A percentile compares a stretch with the other conserved stretches of the same genome.
These are phyloP conservation scores for Hyphantria cunea DNA, from an alignment of 1,140 invertebrate species.

Conservation along the genomic window DNA sequence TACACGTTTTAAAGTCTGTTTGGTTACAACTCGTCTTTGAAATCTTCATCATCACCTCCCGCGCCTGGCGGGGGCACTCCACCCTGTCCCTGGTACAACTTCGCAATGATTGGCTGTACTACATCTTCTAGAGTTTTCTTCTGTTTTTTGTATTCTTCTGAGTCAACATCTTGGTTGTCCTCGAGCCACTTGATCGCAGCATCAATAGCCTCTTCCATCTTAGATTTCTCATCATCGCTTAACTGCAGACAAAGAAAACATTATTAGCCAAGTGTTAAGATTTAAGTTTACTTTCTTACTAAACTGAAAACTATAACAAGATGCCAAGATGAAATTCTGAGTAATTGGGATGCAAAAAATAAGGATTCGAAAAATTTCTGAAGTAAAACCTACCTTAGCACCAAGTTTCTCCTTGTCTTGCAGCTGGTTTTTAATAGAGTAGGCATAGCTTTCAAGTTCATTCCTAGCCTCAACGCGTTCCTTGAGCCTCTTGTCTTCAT, in stretches of 20 bases:
- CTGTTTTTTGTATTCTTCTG: slow-evolving; percentile 97
- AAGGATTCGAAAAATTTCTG: slow-evolving; percentile 14
- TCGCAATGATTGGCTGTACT: slow-evolving; percentile 98
- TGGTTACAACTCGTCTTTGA: slow-evolving; percentile 93
- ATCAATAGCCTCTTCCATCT: slow-evolving; percentile 97
- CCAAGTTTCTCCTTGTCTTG: slow-evolving; percentile 99
- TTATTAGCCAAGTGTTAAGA: neutral
- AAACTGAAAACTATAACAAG: too few relatives aligned
- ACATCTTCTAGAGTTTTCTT: slow-evolving; percentile 98
- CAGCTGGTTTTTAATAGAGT: slow-evolving; percentile 98
- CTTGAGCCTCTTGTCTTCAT: slow-evolving; percentile 99
- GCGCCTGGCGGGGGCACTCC: slow-evolving; percentile 87
- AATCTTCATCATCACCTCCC: slow-evolving; percentile 88
- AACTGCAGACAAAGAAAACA: slow-evolving; percentile 74
- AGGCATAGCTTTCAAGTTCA: slow-evolving; percentile 98
- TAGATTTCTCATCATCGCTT: slow-evolving; percentile 95
- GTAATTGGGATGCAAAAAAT: too few relatives aligned
- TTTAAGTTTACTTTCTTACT: too few relatives aligned
- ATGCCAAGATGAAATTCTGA: too few relatives aligned
- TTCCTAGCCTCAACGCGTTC: slow-evolving; percentile 97
- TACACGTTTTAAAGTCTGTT: slow-evolving; percentile 61
- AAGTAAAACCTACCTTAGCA: slow-evolving; percentile 86
- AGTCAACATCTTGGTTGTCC: slow-evolving; percentile 96
- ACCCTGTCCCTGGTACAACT: slow-evolving; percentile 95
- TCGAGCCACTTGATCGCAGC: slow-evolving; percentile 99